Base-by-base conservation (phyloP, 2,797 vertebrate species). In the Staurois parvus region DNA sequence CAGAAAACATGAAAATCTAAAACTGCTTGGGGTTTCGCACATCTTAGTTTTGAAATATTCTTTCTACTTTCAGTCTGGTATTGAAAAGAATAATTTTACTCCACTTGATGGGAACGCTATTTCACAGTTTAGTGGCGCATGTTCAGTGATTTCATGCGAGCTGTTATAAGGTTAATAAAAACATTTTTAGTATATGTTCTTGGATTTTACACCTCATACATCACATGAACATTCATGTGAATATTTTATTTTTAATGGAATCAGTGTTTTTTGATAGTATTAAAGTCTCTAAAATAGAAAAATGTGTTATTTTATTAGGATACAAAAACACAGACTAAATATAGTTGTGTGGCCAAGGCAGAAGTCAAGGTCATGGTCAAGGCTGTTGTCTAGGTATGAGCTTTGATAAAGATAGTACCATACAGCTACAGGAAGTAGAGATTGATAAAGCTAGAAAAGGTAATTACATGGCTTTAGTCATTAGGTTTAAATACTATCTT, bases 101-200 rank as follows among this genome's bases (percentile, higher is more conserved):
- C 88, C 88, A 91, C 90, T 86, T 87, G 86, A 85, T 93, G 90
- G 89, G 80, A 91, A 95, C 93, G 92, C 95, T 95, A 96, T 96
- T 97, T 97, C 95, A 96, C 95, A 95, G 95, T 93, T 95, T 96
- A 96, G 92, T 96, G 95, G 92, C 94, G 91, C 95, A 93, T 93
- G 91, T 94, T 91, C 89, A 90, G 52, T 84, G 84, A 90, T 90
- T 91, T 91, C 92, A 92, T 92, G 91, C 92, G 90, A 93, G 91
- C 89, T 94, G 92, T 29, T 93, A 90, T 91, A 93, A 95, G 95
- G 95, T 96, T 96, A 96, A 97, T 96, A 95, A 95, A 96, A 96
- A 95, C 90, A 93, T 93, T 95, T 93, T 92, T 93, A 88, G 90
- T 89, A 91, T 96, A 94, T 85, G 89, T 90, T 95, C 89, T 91